A percentile compares a stretch with the other conserved stretches of the same genome.
Evolutionary conservation across 2,888 invertebrate species (phyloP).

Genomic region (Mesorhabditis belari): DNA sequence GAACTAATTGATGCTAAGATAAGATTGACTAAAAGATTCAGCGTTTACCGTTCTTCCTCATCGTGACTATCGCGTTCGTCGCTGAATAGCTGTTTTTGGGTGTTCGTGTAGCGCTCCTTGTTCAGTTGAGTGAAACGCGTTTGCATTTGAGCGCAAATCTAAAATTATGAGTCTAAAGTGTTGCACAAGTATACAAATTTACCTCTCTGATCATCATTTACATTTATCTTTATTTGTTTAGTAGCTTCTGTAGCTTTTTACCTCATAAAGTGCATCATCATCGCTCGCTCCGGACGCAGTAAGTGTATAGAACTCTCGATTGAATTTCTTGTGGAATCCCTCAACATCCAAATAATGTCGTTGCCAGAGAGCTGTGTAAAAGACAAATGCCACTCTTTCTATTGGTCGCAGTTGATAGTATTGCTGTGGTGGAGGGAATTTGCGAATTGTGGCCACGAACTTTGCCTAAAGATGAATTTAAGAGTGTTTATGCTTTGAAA

Average conservation of each 20-base stretch:
- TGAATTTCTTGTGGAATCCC: slow-evolving; percentile 34
- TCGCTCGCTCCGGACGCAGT: slow-evolving; percentile 15
- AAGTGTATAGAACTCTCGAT: slow-evolving; percentile 36
- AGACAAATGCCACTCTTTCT: slow-evolving; percentile 38
- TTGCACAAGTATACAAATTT: neutral
- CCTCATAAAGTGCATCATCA: slow-evolving; percentile 31
- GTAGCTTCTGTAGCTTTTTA: slow-evolving; percentile 1
- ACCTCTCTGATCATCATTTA: no score
- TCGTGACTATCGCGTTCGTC: slow-evolving; percentile 48
- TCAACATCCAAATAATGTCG: slow-evolving; percentile 16
- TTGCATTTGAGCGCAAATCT: slow-evolving; percentile 38
- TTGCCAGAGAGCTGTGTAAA: slow-evolving; percentile 28
- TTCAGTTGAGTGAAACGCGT: slow-evolving; percentile 20
- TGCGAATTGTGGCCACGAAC: neutral
- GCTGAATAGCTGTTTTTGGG: slow-evolving; percentile 37
- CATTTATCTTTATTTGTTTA: no score
- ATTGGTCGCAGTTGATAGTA: slow-evolving; percentile 20
- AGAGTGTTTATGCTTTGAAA: no score
- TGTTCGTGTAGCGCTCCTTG: slow-evolving; percentile 23
- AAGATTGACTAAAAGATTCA: neutral
- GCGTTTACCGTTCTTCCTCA: slow-evolving; percentile 21
- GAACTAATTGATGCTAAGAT: no score
- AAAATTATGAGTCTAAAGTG: no score
- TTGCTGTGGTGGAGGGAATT: slow-evolving; percentile 22
- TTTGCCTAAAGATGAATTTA: neutral